These are phyloP conservation scores for Caenorhabditis angaria DNA, from an alignment of 2,888 invertebrate species.

Conservation along the genomic window DNA sequence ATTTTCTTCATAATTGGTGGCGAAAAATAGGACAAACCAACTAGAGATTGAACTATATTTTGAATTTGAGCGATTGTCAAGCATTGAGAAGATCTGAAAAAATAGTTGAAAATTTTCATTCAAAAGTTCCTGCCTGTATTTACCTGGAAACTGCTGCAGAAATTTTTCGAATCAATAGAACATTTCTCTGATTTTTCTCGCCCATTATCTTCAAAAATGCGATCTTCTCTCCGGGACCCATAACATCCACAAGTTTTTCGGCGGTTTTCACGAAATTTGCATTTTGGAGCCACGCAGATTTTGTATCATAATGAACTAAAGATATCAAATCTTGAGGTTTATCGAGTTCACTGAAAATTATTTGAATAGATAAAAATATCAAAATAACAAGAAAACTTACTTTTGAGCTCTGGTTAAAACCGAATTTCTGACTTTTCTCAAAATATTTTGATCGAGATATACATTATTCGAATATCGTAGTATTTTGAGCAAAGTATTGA, in stretches of 20 bases:
- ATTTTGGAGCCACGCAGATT: slow-evolving; percentile 21
- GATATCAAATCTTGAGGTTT: slow-evolving; percentile 16
- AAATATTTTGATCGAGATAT: not conserved
- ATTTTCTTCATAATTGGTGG: slow-evolving; percentile 17
- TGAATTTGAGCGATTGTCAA: slow-evolving; percentile 27
- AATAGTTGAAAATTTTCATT: not conserved
- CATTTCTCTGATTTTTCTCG: slow-evolving; percentile 17
- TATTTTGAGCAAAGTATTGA: slow-evolving; percentile 22
- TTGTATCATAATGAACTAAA: slow-evolving; percentile 9
- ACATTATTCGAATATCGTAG: slow-evolving; percentile 17
- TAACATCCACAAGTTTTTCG: slow-evolving; percentile 19
- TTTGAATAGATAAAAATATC: not conserved
- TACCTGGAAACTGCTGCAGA: slow-evolving; percentile 13
- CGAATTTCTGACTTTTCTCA: slow-evolving; percentile 1
- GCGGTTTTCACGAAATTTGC: slow-evolving; percentile 8
- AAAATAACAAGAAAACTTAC: slow-evolving; percentile 1
- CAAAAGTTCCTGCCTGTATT: slow-evolving; percentile 6
- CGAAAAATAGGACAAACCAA: slow-evolving; percentile 15
- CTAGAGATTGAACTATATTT: slow-evolving; percentile 12
- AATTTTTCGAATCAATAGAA: slow-evolving; percentile 12
- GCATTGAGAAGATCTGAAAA: slow-evolving; percentile 10
- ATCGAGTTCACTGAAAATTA: slow-evolving; percentile 25
- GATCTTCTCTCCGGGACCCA: slow-evolving; percentile 14
- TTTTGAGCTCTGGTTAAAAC: slow-evolving; percentile 11
- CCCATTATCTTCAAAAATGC: slow-evolving; percentile 31